Evolutionary conservation across 35 echinoderm and acorn worm genomes (phyloP).

Genomic region (Eucidaris tribuloides): DNA sequence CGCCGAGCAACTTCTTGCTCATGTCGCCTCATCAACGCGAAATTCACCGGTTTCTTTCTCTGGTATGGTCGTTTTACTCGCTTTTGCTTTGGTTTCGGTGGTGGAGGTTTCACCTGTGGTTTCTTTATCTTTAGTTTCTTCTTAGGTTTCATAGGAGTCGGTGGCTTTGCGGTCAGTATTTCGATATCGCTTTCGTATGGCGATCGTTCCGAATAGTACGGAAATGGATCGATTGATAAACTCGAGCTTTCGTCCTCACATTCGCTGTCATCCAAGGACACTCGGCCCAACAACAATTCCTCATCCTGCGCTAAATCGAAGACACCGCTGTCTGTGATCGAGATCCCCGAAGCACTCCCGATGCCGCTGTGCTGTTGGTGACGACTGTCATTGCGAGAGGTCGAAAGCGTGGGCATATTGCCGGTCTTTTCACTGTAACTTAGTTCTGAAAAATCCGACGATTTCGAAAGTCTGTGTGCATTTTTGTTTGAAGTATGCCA

Average conservation of each 20-base stretch:
- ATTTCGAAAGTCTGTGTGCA: background rate
- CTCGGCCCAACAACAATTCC: background rate
- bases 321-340: background rate
- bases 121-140: conserved; percentile 43
- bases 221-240: conserved; percentile 49
- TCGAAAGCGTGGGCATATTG: background rate
- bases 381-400: background rate
- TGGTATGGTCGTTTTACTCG: background rate
- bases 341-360: background rate
- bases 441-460: background rate
- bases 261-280: background rate
- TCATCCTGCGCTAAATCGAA: background rate
- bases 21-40: background rate
- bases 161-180: background rate
- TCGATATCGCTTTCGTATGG: conserved; percentile 9
- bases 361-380: background rate
- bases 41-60: background rate
- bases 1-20: conserved; percentile 46
- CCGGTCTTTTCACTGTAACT: background rate
- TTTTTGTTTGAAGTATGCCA: background rate
- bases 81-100: background rate
- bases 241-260: background rate
- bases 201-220: conserved; percentile 19
- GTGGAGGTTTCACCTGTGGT: background rate
- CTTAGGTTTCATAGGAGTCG: conserved; percentile 47